Percentiles rank a stretch among this genome's conserved stretches.
These are phyloP conservation scores for Coptotermes formosanus DNA, from an alignment of 1,140 invertebrate species.

Conservation along the genomic window DNA sequence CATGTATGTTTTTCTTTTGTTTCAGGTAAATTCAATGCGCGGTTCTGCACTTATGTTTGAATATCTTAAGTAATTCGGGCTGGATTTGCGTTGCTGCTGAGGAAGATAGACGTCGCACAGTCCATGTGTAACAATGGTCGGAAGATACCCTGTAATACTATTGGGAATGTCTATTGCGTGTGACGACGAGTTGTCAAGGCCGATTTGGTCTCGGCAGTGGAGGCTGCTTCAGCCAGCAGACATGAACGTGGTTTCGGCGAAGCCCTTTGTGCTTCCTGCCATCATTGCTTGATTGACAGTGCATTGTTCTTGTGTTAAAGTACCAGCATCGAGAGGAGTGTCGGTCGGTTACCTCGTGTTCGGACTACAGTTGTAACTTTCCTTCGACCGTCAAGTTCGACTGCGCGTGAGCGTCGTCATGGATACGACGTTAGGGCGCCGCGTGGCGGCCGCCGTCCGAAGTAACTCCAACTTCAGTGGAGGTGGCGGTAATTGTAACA, in stretches of 20 bases:
- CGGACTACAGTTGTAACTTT: background rate
- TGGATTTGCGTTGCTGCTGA: no score
- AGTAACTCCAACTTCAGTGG: background rate
- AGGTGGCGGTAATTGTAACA: background rate
- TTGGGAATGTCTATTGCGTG: background rate
- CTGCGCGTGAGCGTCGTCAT: conserved; percentile 13
- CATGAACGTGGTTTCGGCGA: background rate
- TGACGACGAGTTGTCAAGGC: background rate
- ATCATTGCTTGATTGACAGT: background rate
- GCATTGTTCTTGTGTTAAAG: background rate
- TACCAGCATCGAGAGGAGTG: background rate
- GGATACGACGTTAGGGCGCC: conserved; percentile 31
- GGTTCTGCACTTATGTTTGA: no score
- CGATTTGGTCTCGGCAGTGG: background rate
- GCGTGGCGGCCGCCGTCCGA: conserved; percentile 22
- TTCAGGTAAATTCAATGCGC: no score
- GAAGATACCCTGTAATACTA: background rate
- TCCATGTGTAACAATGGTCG: background rate
- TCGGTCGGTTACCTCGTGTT: background rate
- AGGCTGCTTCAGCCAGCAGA: background rate
- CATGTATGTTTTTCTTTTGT: no score
- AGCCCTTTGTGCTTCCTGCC: background rate
- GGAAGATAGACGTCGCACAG: no score
- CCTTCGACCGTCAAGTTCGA: background rate
- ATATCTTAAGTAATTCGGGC: no score